Evolutionary conservation across 2,797 vertebrate genomes (phyloP).

Genomic region (Malurus splendens): DNA sequence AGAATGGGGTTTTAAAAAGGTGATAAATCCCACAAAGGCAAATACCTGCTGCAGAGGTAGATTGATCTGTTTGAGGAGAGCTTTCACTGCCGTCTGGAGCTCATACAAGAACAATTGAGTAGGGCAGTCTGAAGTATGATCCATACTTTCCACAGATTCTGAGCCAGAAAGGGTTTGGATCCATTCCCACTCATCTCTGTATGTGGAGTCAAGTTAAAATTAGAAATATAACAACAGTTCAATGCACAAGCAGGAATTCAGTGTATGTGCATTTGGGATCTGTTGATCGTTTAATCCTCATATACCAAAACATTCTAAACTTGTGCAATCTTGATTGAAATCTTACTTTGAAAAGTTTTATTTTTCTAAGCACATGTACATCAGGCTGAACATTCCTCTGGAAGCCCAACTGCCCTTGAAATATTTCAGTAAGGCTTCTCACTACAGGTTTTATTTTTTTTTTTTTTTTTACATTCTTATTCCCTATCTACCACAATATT

Average conservation of each 20-base stretch:
- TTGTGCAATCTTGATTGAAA: conserved; percentile 25
- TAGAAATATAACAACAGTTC: conserved; percentile 77
- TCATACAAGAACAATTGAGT: conserved; percentile 86
- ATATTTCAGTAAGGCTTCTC: conserved; percentile 42
- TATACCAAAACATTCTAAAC: conserved; percentile 49
- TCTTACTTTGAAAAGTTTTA: conserved; percentile 13
- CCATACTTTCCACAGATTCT: conserved; percentile 78
- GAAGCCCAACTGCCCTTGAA: conserved; percentile 35
- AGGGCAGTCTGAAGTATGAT: conserved; percentile 77
- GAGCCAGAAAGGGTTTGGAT: conserved; percentile 85
- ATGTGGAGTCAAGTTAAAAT: conserved; percentile 77
- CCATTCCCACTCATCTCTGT: conserved; percentile 98
- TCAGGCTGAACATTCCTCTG: conserved; percentile 26
- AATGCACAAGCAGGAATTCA: conserved; percentile 64
- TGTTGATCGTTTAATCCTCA: conserved; percentile 57
- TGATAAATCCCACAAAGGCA: conserved; percentile 40
- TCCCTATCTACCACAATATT: conserved; percentile 13
- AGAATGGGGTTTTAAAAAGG: conserved; percentile 10
- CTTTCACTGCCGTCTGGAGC: conserved; percentile 89
- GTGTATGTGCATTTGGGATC: conserved; percentile 54
- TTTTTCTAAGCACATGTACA: conserved; percentile 21
- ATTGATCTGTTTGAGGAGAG: conserved; percentile 90
- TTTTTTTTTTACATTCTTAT: neutral
- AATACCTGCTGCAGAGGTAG: conserved; percentile 90
- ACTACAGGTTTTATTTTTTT: neutral